Conservation (phyloP, 2,797 vertebrate species). For the Natrix natrix region DNA sequence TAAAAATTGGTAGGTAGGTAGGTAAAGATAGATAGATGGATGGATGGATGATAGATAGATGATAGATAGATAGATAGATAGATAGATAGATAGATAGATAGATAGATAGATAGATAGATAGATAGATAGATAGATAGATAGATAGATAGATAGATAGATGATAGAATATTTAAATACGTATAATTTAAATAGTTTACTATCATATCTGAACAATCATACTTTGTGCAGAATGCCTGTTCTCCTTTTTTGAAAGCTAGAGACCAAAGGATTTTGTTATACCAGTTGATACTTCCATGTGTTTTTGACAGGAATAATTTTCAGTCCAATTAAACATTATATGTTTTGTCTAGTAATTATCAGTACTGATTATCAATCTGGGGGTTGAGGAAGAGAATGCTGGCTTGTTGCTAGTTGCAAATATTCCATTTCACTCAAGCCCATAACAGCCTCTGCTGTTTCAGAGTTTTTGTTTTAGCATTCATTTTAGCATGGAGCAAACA, state of each 20-base stretch:
- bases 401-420: background rate
- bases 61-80: too few species aligned
- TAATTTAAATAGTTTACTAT: background rate
- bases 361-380: background rate
- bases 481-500: background rate
- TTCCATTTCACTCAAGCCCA: background rate
- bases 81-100: too few species aligned
- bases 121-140: too few species aligned
- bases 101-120: too few species aligned
- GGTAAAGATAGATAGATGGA: too few species aligned
- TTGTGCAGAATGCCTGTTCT: background rate
- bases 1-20: background rate
- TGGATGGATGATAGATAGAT: too few species aligned
- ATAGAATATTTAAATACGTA: too few species aligned
- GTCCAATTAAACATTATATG: background rate
- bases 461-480: background rate
- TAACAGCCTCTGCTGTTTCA: background rate
- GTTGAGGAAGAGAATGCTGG: background rate
- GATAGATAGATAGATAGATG: too few species aligned
- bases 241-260: background rate
- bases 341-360: background rate
- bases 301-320: background rate
- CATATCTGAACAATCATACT: background rate
- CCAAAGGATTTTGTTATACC: background rate
- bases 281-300: background rate